phyloP scores from a whole-genome alignment of 1,140 invertebrate species.

The Lepidostoma basale region DNA sequence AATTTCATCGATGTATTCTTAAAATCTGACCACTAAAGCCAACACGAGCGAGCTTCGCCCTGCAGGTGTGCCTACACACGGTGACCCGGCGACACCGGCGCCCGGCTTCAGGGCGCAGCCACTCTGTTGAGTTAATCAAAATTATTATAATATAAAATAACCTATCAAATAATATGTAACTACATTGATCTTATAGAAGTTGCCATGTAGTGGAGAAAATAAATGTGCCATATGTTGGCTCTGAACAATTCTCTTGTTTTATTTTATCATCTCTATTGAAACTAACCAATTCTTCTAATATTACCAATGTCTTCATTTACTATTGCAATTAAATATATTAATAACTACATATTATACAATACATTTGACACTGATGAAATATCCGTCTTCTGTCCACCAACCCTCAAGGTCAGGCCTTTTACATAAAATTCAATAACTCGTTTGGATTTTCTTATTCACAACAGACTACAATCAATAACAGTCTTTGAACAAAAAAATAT shows the following conservation, averaged over 20 bases:
- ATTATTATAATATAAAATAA: slow-evolving; percentile 43
- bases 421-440: too few relatives aligned
- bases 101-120: slow-evolving; percentile 15
- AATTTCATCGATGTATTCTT: slow-evolving; percentile 56
- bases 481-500: too few relatives aligned
- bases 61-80: not conserved
- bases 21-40: slow-evolving; percentile 42
- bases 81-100: not conserved
- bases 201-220: slow-evolving; percentile 64
- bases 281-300: too few relatives aligned
- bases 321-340: not conserved
- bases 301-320: not conserved
- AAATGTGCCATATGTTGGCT: slow-evolving; percentile 65
- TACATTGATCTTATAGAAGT: slow-evolving; percentile 62
- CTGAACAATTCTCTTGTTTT: slow-evolving; percentile 49
- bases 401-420: too few relatives aligned
- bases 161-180: slow-evolving; percentile 44
- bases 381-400: not conserved
- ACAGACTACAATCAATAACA: too few relatives aligned
- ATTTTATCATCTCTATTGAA: slow-evolving; percentile 15
- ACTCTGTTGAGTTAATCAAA: slow-evolving; percentile 29
- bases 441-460: too few relatives aligned
- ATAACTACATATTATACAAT: not conserved
- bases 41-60: not conserved
- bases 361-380: not conserved